Evolutionary conservation across 2,888 invertebrate genomes (phyloP).

Genomic region (Nasonovia ribisnigri): DNA sequence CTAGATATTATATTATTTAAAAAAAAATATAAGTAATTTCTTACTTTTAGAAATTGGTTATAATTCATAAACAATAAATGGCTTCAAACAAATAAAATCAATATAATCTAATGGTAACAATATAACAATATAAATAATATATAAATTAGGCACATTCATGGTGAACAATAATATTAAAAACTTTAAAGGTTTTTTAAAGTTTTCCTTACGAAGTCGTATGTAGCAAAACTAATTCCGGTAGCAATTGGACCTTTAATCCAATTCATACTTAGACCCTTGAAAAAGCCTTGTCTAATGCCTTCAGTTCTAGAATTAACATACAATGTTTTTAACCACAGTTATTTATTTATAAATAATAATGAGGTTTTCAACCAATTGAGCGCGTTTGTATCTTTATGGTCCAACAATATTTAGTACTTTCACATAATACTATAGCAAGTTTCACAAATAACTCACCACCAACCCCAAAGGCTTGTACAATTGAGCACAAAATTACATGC

Average conservation of each 20-base stretch:
- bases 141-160: constrained; percentile 43
- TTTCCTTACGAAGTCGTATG: constrained; percentile 85
- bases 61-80: neutral
- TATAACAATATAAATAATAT: neutral
- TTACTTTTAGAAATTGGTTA: neutral
- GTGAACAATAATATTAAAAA: constrained; percentile 40
- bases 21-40: neutral
- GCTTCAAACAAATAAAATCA: constrained; percentile 45
- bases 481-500: neutral
- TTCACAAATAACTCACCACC: neutral
- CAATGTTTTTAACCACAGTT: neutral
- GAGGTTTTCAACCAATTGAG: neutral
- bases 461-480: neutral
- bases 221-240: constrained; percentile 95
- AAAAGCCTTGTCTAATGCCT: constrained; percentile 90
- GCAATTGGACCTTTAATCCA: constrained; percentile 95
- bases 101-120: constrained; percentile 48
- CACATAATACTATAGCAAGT: neutral
- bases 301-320: constrained; percentile 78
- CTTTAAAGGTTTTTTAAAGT: constrained; percentile 64
- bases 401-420: neutral
- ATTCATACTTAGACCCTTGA: constrained; percentile 99
- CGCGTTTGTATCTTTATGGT: neutral
- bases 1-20: constrained; percentile 49
- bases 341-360: constrained; percentile 19